A percentile compares a stretch with the other conserved stretches of the same genome.
Conservation (phyloP, 2,113 vertebrate species). For the Plotosus lineatus region DNA sequence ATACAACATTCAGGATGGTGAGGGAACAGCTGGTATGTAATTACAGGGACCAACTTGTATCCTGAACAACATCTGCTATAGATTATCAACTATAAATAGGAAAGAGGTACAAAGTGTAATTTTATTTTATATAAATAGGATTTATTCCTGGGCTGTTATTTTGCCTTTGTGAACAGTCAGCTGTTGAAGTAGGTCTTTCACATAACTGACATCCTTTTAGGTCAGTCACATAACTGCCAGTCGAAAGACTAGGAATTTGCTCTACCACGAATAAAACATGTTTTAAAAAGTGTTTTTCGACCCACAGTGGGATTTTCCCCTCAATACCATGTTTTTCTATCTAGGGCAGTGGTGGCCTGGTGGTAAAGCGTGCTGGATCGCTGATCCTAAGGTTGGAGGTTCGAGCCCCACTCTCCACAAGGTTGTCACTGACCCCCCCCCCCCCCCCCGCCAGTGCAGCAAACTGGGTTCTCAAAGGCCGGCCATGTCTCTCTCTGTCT, state of each 20-base stretch:
- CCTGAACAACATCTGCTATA: not conserved
- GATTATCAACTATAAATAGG: not conserved
- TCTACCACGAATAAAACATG: not conserved
- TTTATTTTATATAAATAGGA: not conserved
- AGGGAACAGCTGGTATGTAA: not conserved
- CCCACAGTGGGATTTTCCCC: not conserved
- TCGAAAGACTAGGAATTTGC: not conserved
- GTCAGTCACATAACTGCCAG: slow-evolving; percentile 5
- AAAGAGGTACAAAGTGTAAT: not conserved
- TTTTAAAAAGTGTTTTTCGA: not conserved
- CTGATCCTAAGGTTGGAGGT: no score
- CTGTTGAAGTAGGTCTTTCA: slow-evolving; percentile 10
- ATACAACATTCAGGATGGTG: not conserved
- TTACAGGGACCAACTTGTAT: not conserved
- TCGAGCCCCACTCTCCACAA: no score
- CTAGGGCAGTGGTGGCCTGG: no score
- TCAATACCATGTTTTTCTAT: not conserved
- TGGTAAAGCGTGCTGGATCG: no score
- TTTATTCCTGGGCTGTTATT: not conserved
- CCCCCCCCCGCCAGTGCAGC: no score
- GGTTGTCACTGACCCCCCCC: no score
- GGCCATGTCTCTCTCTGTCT: no score
- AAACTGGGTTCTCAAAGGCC: no score
- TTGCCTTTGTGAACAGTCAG: not conserved
- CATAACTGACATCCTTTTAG: not conserved